Evolutionary conservation across 1,140 invertebrate genomes (phyloP).

Genomic region (Marisa cornuarietis): DNA sequence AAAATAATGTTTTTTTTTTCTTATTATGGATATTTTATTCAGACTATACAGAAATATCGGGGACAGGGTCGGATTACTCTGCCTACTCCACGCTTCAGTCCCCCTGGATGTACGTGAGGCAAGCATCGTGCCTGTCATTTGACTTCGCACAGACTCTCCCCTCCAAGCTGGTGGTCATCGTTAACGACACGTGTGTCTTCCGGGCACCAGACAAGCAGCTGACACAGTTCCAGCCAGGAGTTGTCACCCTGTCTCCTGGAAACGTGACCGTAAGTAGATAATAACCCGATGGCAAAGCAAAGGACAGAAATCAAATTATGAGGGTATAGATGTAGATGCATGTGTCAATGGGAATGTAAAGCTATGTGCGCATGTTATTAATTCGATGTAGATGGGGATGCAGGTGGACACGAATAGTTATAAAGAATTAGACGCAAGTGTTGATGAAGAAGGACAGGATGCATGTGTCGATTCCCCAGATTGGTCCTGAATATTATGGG

Average conservation of each 20-base stretch:
- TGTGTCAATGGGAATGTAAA: no score
- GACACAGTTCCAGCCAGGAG: neutral
- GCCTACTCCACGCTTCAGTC: conserved; percentile 3
- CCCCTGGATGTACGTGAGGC: neutral
- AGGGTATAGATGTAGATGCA: no score
- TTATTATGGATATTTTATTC: neutral
- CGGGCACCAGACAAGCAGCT: neutral
- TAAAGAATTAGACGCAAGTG: no score
- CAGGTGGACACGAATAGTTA: no score
- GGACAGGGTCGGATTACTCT: neutral
- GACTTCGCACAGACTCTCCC: conserved; percentile 6
- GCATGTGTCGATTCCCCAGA: no score
- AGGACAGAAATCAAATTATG: no score
- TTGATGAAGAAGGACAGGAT: no score
- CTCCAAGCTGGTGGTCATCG: neutral
- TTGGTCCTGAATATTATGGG: no score
- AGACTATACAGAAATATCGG: neutral
- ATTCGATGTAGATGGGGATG: no score
- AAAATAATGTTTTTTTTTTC: neutral
- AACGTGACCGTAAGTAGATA: neutral
- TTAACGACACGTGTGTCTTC: neutral
- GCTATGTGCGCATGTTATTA: no score
- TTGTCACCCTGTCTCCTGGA: neutral
- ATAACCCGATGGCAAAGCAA: no score
- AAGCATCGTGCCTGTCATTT: neutral